Conservation (phyloP, 2,888 invertebrate genomes). For the Hetaerina titia region DNA sequence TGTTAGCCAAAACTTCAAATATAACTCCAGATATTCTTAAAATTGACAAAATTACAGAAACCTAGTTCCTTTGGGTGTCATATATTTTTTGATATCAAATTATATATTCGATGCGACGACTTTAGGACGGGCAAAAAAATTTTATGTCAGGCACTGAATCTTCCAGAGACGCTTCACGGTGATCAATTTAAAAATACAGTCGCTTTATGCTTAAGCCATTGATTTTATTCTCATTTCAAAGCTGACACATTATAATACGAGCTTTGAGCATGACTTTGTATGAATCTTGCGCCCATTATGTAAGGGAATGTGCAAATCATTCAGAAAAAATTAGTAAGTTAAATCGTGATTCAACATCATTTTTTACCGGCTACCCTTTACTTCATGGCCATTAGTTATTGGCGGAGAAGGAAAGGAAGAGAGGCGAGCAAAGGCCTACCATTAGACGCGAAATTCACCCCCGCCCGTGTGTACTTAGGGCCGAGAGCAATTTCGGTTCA, state of each 20-base stretch:
- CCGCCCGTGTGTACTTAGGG: neutral
- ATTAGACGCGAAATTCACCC: slow-evolving; percentile 46
- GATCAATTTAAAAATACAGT: neutral
- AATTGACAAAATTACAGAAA: neutral
- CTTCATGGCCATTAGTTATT: slow-evolving; percentile 60
- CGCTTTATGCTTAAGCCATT: slow-evolving; percentile 6
- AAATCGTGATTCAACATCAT: slow-evolving; percentile 56
- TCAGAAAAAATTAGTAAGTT: slow-evolving; percentile 51
- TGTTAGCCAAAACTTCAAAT: neutral
- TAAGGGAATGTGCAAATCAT: slow-evolving; percentile 62
- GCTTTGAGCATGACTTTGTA: slow-evolving; percentile 60
- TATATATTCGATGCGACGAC: neutral
- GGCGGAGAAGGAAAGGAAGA: slow-evolving; percentile 29
- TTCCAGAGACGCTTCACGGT: neutral
- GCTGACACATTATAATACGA: slow-evolving; percentile 44
- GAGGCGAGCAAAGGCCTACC: slow-evolving; percentile 39
- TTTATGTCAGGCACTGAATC: neutral
- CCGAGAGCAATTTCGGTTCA: slow-evolving; percentile 45
- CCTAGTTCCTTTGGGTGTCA: neutral
- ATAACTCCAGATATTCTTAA: neutral
- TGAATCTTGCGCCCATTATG: slow-evolving; percentile 58
- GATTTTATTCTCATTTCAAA: slow-evolving; percentile 54
- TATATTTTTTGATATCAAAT: slow-evolving; percentile 2
- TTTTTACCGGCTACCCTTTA: slow-evolving; percentile 27
- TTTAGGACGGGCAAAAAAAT: neutral